Conservation (phyloP, 2,888 invertebrate species). For the Azorinus chamasolen region DNA sequence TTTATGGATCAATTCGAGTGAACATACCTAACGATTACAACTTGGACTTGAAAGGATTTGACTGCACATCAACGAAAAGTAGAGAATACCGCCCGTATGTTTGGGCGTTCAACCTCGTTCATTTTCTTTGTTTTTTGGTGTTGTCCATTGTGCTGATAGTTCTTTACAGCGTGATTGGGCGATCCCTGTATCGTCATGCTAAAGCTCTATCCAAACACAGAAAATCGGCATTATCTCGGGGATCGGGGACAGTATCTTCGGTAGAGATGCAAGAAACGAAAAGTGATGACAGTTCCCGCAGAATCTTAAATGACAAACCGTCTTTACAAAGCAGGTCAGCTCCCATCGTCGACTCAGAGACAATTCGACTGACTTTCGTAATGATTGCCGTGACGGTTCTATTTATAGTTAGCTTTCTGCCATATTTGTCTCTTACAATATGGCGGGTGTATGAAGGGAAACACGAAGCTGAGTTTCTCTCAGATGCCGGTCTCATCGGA, state of each 20-base stretch:
- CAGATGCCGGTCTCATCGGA: conserved; percentile 42
- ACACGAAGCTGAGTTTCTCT: conserved; percentile 57
- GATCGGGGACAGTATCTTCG: too few relatives aligned
- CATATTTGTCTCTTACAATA: conserved; percentile 50
- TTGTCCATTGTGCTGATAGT: conserved; percentile 57
- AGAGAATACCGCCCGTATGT: conserved; percentile 61
- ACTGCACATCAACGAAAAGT: conserved; percentile 71
- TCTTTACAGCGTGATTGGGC: conserved; percentile 69
- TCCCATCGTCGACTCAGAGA: conserved; percentile 23
- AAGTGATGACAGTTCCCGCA: too few relatives aligned
- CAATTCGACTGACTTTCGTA: conserved; percentile 45
- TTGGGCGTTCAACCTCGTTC: conserved; percentile 66
- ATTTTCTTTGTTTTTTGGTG: conserved; percentile 68
- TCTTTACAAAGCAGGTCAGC: too few relatives aligned
- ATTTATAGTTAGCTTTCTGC: conserved; percentile 63
- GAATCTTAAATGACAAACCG: too few relatives aligned
- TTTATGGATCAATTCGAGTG: conserved; percentile 70
- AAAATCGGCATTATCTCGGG: neutral
- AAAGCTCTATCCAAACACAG: neutral
- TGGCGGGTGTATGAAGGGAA: conserved; percentile 42
- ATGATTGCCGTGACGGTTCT: conserved; percentile 57
- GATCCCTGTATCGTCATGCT: conserved; percentile 49
- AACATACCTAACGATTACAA: conserved; percentile 44
- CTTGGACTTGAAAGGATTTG: conserved; percentile 59
- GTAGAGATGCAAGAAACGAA: too few relatives aligned